phyloP scores from a whole-genome alignment of 1,140 invertebrate genomes.

The Trichonephila inaurata region DNA sequence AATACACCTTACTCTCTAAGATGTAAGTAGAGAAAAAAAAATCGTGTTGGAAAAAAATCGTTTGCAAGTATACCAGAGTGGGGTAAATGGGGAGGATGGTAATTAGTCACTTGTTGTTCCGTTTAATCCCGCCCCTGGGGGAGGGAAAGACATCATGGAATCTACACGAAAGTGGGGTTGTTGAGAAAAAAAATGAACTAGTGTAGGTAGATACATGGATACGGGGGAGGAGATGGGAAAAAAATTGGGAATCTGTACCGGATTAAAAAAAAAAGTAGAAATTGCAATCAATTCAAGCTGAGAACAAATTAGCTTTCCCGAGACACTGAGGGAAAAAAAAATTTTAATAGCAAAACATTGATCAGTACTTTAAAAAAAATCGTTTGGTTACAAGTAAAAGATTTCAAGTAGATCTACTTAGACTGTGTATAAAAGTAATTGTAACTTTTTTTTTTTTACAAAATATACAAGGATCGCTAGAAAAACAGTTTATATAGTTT shows the following conservation, averaged over 20 bases:
- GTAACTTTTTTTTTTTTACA: too few relatives aligned
- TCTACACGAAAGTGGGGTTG: neutral
- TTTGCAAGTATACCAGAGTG: slow-evolving; percentile 13
- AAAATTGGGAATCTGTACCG: slow-evolving; percentile 10
- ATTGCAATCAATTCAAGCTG: slow-evolving; percentile 61
- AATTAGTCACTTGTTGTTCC: slow-evolving; percentile 70
- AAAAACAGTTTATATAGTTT: too few relatives aligned
- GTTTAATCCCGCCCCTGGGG: slow-evolving; percentile 62
- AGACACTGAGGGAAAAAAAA: neutral
- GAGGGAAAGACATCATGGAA: slow-evolving; percentile 49
- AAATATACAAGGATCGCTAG: too few relatives aligned
- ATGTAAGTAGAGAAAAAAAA: slow-evolving; percentile 13
- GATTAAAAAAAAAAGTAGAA: slow-evolving; percentile 53
- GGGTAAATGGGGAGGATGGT: slow-evolving; percentile 49
- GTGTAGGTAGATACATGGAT: slow-evolving; percentile 30
- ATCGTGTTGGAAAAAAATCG: neutral
- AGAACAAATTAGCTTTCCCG: slow-evolving; percentile 22
- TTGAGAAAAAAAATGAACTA: neutral
- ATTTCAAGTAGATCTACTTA: neutral
- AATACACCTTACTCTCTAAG: slow-evolving; percentile 17
- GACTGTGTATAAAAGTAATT: neutral
- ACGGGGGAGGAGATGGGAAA: neutral
- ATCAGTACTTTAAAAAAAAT: neutral
- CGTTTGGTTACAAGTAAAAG: neutral
- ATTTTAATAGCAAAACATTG: slow-evolving; percentile 32